Conservation (phyloP, 2,113 vertebrate genomes). For the Talpa occidentalis region DNA sequence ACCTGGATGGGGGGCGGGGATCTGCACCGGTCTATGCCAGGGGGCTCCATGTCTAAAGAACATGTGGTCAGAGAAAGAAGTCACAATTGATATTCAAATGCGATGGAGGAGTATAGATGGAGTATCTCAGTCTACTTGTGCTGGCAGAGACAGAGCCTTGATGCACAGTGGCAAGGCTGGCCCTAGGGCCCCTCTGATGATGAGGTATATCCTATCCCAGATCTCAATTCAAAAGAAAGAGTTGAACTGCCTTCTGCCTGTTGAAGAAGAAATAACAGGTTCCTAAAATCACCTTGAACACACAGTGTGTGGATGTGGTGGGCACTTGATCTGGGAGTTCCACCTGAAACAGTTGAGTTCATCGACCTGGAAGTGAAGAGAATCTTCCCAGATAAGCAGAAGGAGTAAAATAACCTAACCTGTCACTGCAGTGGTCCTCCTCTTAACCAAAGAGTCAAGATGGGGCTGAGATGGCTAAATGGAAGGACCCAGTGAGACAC, state of each 20-base stretch:
- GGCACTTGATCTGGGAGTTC: not conserved
- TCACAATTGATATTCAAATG: not conserved
- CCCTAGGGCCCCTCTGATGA: not conserved
- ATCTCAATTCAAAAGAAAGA: not conserved
- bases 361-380: not conserved
- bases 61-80: constrained; percentile 65
- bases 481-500: not conserved
- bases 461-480: not conserved
- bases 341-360: not conserved
- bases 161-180: not conserved
- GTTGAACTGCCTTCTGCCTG: not conserved
- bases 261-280: not conserved
- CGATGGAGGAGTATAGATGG: not conserved
- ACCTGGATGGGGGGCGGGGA: constrained; percentile 92
- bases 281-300: not conserved
- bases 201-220: not conserved
- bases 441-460: not conserved
- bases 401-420: not conserved
- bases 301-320: not conserved
- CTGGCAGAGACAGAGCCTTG: not conserved
- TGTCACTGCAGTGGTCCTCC: not conserved
- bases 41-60: constrained; percentile 93
- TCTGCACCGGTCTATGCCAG: constrained; percentile 96
- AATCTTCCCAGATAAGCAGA: not conserved
- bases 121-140: not conserved